Base-by-base conservation (phyloP, 1,140 invertebrate genomes). In the Tenebrio molitor region DNA sequence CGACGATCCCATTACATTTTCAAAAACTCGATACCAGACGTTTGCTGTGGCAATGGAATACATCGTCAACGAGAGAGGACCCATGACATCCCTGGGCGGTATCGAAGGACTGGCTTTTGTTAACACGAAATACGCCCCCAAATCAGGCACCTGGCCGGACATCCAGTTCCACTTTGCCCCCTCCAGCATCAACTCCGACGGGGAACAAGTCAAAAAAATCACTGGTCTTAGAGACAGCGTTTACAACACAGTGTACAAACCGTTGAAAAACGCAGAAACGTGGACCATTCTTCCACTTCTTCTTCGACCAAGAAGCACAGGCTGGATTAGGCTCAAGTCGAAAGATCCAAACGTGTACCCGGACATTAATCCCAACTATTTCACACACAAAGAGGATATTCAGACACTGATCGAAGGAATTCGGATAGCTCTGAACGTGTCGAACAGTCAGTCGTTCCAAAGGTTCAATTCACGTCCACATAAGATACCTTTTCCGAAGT, bases 321-420 rank as follows among this genome's bases (percentile, higher is more conserved):
- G 96, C 0, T 91, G 90, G 88, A 85, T 97, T 2, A 87, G 90
- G n/a, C 79, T 97, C 0, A 89, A 89, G 69, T 93, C 89, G 25
- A 86, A 84, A 19, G 91, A 98, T 84, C 96, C 96, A 0, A 87
- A 90, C 6, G 87, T 92, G 1, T 88, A 92, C 76, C 96, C 96
- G 0, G 88, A 92, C 1, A 93, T 99, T n/a, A 92, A 95, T 81
- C 95, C 97, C 0, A 96, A 96, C 78, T 97, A 97, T 78, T 93
- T 97, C 78, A 90, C 92, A 0, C 89, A 95, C 74, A 89, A 89
- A 70, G 89, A 93, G 76, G 94, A 96, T 74, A 87, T 95, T 8
- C 84, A 90, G 73, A 87, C 91, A 0, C 78, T 96, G 2, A 90
- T 91, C 0, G 92, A 95, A 78, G 94, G 93, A 1, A 94, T 96